Evolutionary conservation across 2,888 invertebrate species (phyloP).

Genomic region (Parnassius orleans): DNA sequence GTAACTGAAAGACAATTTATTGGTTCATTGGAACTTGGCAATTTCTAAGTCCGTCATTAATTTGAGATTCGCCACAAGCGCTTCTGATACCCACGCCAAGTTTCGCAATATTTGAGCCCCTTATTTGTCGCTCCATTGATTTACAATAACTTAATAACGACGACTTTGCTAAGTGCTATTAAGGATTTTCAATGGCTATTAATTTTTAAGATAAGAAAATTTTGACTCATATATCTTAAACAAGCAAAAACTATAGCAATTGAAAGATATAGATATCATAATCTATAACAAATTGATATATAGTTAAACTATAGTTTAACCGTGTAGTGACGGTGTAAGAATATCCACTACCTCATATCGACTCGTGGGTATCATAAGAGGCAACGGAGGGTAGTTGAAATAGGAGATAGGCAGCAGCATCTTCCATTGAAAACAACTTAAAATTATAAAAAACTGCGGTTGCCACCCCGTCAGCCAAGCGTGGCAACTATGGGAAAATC

Average conservation of each 20-base stretch:
- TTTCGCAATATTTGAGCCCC: slow-evolving; percentile 59
- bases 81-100: slow-evolving; percentile 40
- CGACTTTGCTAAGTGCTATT: slow-evolving; percentile 28
- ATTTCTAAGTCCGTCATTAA: slow-evolving; percentile 64
- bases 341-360: no score
- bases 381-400: no score
- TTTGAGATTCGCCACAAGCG: slow-evolving; percentile 53
- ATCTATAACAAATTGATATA: no score
- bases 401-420: no score
- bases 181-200: slow-evolving; percentile 26
- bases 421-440: no score
- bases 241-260: slow-evolving; percentile 18
- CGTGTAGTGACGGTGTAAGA: no score
- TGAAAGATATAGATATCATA: no score
- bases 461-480: no score
- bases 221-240: slow-evolving; percentile 29
- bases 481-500: no score
- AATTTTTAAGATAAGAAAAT: slow-evolving; percentile 29
- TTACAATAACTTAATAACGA: slow-evolving; percentile 51
- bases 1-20: slow-evolving; percentile 49
- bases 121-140: slow-evolving; percentile 60
- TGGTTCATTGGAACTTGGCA: slow-evolving; percentile 54
- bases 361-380: no score
- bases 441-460: no score
- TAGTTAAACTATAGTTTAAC: no score